Base-by-base conservation (phyloP, 2,888 invertebrate species). In the Malthinus flaveolus region DNA sequence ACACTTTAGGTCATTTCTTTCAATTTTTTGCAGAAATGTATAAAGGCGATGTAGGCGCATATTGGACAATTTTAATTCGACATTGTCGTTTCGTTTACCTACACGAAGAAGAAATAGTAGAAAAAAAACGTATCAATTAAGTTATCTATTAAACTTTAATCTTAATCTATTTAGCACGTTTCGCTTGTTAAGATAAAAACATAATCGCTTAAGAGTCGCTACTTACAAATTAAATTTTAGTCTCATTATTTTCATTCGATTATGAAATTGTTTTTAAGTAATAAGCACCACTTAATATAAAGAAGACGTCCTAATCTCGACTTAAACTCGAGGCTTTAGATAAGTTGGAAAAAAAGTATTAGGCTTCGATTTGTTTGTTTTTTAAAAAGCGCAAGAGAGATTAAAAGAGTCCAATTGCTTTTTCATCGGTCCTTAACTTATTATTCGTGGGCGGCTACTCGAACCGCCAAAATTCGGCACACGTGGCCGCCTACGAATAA, bases 1-100 rank as follows among this genome's bases (percentile, higher is more conserved):
- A 62, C 63, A 23, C 56, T 56, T 56, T 60, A 63, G 64, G 64
- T 62, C 64, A 59, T 61, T 61, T 63, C 49, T 51, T 65, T 57
- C 53, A 63, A 23, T 3, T 23, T 61, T 61, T 65, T 62, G 58
- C 64, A 58, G 63, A 65, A 61, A 64, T 61, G 23, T 23, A 23
- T 63, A 65, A 63, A 64, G 66, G 63, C 23, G 23, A 54, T 56
- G 58, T 52, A 63, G 54, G 56, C 45, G 39, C 39, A 51, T 31
- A 57, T 32, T 32, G 35, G 48, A 57, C 48, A 51, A 37, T 52
- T 47, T 37, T 53, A 34, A 53, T 13, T 49, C 3, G 8, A 46
- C 11, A 46, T 11, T 10, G 32, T 31, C 23, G 32, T n/a, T 46
- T 37, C 37, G 12, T 37, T 37, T 37, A 37, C 37, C 12, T 37